phyloP scores from a whole-genome alignment of 2,797 vertebrate species.

The Rhinichthys osculus region DNA sequence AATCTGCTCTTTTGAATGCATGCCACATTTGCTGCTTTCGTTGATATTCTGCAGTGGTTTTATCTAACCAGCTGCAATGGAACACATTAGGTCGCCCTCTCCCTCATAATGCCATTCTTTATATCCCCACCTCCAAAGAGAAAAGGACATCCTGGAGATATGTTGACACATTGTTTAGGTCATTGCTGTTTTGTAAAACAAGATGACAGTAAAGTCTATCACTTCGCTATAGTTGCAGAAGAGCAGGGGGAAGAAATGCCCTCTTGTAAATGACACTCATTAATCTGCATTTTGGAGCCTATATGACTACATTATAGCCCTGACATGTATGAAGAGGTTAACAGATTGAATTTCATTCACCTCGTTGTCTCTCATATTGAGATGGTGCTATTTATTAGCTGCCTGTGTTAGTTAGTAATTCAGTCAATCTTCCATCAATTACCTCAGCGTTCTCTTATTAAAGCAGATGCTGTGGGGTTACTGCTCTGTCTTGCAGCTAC shows the following conservation, averaged over 20 bases:
- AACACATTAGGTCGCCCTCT: conserved; percentile 65
- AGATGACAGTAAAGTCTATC: conserved; percentile 8
- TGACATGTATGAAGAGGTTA: conserved; percentile 39
- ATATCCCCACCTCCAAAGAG: conserved; percentile 37
- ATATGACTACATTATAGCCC: not conserved
- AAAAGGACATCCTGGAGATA: conserved; percentile 32
- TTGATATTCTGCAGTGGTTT: conserved; percentile 73
- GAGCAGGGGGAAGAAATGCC: not conserved
- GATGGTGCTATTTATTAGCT: conserved; percentile 54
- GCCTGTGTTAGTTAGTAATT: conserved; percentile 62
- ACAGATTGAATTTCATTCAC: conserved; percentile 32
- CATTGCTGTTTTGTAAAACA: conserved; percentile 24
- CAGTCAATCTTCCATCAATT: conserved; percentile 71
- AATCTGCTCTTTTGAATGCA: conserved; percentile 80
- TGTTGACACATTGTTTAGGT: conserved; percentile 23
- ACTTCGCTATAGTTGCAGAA: conserved; percentile 10
- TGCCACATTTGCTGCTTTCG: conserved; percentile 75
- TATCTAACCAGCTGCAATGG: conserved; percentile 66
- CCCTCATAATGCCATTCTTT: conserved; percentile 36
- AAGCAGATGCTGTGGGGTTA: conserved; percentile 75
- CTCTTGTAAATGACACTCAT: conserved; percentile 20
- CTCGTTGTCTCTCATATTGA: conserved; percentile 33
- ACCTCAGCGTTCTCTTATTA: conserved; percentile 70
- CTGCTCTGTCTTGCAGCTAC: conserved; percentile 72
- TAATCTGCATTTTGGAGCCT: conserved; percentile 24